Percentiles rank a stretch among this genome's conserved stretches.
Evolutionary conservation across 1,140 invertebrate species (phyloP).

Genomic region (Eciton burchellii): DNA sequence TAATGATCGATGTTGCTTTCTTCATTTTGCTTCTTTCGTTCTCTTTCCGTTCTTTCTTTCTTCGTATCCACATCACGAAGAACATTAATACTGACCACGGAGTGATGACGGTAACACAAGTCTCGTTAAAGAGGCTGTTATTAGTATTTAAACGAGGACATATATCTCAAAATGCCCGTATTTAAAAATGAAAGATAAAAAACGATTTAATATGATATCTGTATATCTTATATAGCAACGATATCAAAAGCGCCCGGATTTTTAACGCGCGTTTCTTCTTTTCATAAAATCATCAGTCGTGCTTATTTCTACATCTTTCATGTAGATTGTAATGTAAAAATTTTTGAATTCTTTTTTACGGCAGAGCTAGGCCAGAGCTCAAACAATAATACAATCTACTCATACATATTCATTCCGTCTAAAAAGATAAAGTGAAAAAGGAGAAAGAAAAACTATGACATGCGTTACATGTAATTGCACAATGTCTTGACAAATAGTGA

Average conservation of each 20-base stretch:
- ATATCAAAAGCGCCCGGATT: conserved; percentile 66
- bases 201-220: conserved; percentile 52
- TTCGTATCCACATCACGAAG: conserved; percentile 11
- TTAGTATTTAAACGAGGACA: conserved; percentile 60
- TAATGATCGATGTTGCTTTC: conserved; percentile 73
- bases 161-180: conserved; percentile 29
- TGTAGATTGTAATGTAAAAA: conserved; percentile 44
- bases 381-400: conserved; percentile 64
- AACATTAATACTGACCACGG: conserved; percentile 17
- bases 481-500: conserved; percentile 41
- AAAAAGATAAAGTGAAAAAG: conserved; percentile 56
- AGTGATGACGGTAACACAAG: conserved; percentile 23
- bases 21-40: conserved; percentile 48
- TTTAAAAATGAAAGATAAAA: conserved; percentile 46
- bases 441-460: conserved; percentile 48
- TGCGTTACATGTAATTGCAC: conserved; percentile 59
- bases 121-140: conserved; percentile 58
- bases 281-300: background rate
- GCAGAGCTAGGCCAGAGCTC: conserved; percentile 23
- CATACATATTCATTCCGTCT: conserved; percentile 71
- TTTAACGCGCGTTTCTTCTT: conserved; percentile 14
- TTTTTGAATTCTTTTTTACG: conserved; percentile 53
- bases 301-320: conserved; percentile 30
- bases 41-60: conserved; percentile 35
- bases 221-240: conserved; percentile 61